These are phyloP conservation scores for Eulemur rubriventer DNA, from an alignment of 2,797 vertebrate genomes.

Conservation along the genomic window DNA sequence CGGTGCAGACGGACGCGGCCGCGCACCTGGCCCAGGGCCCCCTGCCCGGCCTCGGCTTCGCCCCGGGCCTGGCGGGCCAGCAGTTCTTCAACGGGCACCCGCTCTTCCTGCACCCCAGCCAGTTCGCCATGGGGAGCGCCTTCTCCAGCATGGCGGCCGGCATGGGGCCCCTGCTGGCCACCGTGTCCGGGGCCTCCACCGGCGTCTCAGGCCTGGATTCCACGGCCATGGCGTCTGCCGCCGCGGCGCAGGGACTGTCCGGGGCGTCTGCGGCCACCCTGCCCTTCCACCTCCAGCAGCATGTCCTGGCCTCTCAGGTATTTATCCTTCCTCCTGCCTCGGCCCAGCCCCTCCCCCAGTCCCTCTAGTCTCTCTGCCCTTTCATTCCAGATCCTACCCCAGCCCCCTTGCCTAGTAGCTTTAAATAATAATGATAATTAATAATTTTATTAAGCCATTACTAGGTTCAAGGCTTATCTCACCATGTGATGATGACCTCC, in stretches of 20 bases:
- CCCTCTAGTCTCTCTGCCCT: constrained; percentile 65
- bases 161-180: constrained; percentile 95
- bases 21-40: constrained; percentile 87
- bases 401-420: constrained; percentile 90
- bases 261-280: constrained; percentile 90
- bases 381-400: constrained; percentile 89
- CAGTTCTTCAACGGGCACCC: constrained; percentile 97
- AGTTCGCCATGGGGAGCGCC: constrained; percentile 97
- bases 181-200: constrained; percentile 91
- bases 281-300: constrained; percentile 98
- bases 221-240: constrained; percentile 91
- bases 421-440: constrained; percentile 91
- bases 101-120: constrained; percentile 95
- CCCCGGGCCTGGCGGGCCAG: constrained; percentile 92
- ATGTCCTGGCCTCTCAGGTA: constrained; percentile 98
- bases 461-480: background rate
- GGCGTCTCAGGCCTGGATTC: constrained; percentile 93
- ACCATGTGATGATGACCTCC: constrained; percentile 63
- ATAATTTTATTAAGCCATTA: background rate
- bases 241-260: constrained; percentile 91
- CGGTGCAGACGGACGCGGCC: constrained; percentile 92
- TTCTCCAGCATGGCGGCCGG: constrained; percentile 96
- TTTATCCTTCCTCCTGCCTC: background rate
- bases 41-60: constrained; percentile 95
- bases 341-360: constrained; percentile 72